Conservation (phyloP, 2,888 invertebrate species). For the Erebia epiphron region DNA sequence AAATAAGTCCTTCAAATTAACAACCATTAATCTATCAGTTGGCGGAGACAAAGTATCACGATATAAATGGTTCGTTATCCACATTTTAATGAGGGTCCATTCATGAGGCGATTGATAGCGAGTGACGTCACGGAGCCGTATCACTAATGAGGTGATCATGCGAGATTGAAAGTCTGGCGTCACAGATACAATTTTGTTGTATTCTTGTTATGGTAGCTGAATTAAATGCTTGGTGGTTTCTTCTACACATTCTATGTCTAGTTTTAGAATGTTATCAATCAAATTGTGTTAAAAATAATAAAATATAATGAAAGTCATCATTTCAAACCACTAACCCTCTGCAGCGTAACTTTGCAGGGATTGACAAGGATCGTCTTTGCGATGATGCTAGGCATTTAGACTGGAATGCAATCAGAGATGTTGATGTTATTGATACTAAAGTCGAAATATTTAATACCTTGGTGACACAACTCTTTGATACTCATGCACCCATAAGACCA, state of each 20-base stretch:
- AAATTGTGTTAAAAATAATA: not conserved
- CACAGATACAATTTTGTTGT: slow-evolving; percentile 41
- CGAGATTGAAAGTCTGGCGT: slow-evolving; percentile 48
- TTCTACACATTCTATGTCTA: not conserved
- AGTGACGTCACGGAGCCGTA: slow-evolving; percentile 49
- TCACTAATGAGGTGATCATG: slow-evolving; percentile 64
- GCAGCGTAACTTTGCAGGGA: too few relatives aligned
- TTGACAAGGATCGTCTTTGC: too few relatives aligned
- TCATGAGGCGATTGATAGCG: slow-evolving; percentile 40
- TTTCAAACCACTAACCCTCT: too few relatives aligned
- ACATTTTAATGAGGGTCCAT: slow-evolving; percentile 40
- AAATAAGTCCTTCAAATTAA: slow-evolving; percentile 20
- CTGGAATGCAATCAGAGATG: too few relatives aligned
- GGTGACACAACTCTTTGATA: too few relatives aligned
- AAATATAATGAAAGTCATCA: too few relatives aligned
- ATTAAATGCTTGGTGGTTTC: slow-evolving; percentile 32
- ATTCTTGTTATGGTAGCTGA: slow-evolving; percentile 38
- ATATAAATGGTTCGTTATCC: slow-evolving; percentile 39
- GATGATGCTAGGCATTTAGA: too few relatives aligned
- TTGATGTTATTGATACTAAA: too few relatives aligned
- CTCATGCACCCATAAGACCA: too few relatives aligned
- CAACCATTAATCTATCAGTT: slow-evolving; percentile 28
- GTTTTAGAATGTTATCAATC: not conserved
- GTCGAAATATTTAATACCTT: too few relatives aligned
- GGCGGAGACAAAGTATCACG: slow-evolving; percentile 26